A percentile compares a stretch with the other conserved stretches of the same genome.
Evolutionary conservation across 2,888 invertebrate species (phyloP).

Genomic region (Andrena flavipes): DNA sequence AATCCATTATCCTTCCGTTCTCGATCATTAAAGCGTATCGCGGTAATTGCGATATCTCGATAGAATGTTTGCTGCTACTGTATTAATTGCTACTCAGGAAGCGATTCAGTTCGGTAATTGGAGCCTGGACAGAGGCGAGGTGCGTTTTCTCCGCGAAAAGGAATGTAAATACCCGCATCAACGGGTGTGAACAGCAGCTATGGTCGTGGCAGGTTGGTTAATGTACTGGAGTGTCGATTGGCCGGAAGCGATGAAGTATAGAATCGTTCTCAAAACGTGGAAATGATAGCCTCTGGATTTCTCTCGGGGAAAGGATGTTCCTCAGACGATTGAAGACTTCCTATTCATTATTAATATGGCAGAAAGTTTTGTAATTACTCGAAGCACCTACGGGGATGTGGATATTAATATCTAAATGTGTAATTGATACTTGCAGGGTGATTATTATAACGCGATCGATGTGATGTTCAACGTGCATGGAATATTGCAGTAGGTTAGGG

Average conservation of each 20-base stretch:
- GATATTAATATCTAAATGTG: not conserved
- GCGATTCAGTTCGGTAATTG: slow-evolving; percentile 30
- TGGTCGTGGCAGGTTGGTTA: not conserved
- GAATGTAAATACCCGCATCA: slow-evolving; percentile 6
- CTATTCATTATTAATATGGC: not conserved
- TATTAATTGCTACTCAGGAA: slow-evolving; percentile 31
- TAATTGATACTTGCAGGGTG: not conserved
- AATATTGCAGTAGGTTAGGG: no score
- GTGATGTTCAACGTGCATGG: no score
- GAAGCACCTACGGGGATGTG: not conserved
- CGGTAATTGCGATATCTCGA: slow-evolving; percentile 25
- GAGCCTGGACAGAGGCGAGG: slow-evolving; percentile 3
- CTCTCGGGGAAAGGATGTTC: not conserved
- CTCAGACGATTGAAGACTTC: not conserved
- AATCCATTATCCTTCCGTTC: slow-evolving; percentile 33
- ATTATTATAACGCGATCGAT: no score
- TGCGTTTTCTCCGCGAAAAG: slow-evolving; percentile 17
- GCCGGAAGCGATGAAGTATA: slow-evolving; percentile 1
- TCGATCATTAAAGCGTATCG: slow-evolving; percentile 25
- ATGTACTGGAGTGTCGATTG: not conserved
- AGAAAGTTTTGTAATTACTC: not conserved
- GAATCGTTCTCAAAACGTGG: not conserved
- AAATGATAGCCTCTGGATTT: slow-evolving; percentile 5
- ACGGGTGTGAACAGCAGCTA: no score
- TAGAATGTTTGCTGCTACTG: slow-evolving; percentile 26